A percentile compares a stretch with the other conserved stretches of the same genome.
Conservation (phyloP, 2,888 invertebrate species). For the Ennomos fuscantarius region DNA sequence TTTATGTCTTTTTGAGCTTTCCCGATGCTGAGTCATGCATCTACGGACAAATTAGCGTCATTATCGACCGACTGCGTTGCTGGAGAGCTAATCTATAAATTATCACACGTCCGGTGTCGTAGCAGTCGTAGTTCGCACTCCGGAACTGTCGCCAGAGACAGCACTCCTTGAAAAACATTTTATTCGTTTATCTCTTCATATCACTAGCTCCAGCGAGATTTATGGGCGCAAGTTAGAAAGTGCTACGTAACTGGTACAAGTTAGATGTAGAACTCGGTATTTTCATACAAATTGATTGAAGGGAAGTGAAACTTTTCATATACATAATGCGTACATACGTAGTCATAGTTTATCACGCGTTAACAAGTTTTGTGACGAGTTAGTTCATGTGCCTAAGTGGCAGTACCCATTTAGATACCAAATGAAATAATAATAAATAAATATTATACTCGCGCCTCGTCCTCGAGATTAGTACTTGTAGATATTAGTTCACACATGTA, state of each 20-base stretch:
- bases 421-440: too few species aligned
- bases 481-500: too few species aligned
- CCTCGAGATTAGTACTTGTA: too few species aligned
- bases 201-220: slow-evolving; percentile 26
- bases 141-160: slow-evolving; percentile 5
- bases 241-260: slow-evolving; percentile 20
- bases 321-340: too few species aligned
- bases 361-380: slow-evolving; percentile 3
- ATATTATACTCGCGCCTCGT: too few species aligned
- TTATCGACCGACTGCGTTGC: neutral
- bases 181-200: slow-evolving; percentile 24
- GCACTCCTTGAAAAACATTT: slow-evolving; percentile 12
- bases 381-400: too few species aligned
- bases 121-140: neutral
- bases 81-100: neutral
- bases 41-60: slow-evolving; percentile 4
- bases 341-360: slow-evolving; percentile 9
- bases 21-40: slow-evolving; percentile 1
- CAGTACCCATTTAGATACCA: too few species aligned
- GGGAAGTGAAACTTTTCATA: slow-evolving; percentile 18
- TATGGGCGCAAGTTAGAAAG: slow-evolving; percentile 25
- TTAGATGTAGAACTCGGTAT: slow-evolving; percentile 32
- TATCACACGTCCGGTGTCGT: neutral
- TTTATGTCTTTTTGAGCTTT: slow-evolving; percentile 20
- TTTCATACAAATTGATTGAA: slow-evolving; percentile 38